Conservation (phyloP, 2,113 vertebrate species). For the Leptobrachium leishanense region DNA sequence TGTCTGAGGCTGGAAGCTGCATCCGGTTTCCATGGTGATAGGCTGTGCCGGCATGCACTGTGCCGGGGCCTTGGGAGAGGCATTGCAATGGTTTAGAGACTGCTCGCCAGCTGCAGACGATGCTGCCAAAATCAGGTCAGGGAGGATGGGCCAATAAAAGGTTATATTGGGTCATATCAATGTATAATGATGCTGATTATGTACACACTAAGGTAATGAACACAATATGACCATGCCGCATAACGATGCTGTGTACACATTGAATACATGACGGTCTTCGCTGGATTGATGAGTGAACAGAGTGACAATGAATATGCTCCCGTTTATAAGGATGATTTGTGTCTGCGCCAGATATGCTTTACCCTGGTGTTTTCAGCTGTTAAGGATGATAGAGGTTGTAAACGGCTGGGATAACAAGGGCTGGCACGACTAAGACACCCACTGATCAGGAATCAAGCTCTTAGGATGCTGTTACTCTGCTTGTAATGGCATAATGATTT, state of each 20-base stretch:
- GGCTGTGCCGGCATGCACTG: conserved; percentile 67
- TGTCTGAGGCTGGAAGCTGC: conserved; percentile 56
- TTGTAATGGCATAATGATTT: too few species aligned
- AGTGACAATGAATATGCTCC: not conserved
- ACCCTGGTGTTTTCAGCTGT: not conserved
- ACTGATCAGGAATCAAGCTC: too few species aligned
- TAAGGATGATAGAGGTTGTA: not conserved
- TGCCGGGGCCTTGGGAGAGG: conserved; percentile 62
- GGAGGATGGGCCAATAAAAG: conserved; percentile 17
- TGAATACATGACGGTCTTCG: too few species aligned
- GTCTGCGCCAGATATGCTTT: not conserved
- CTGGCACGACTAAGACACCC: too few species aligned
- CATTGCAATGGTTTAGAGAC: conserved; percentile 34
- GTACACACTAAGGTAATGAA: not conserved
- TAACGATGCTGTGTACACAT: not conserved
- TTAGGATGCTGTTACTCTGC: too few species aligned
- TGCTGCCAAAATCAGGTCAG: conserved; percentile 35
- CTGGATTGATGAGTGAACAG: not conserved
- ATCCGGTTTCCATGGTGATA: conserved; percentile 80
- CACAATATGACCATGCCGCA: not conserved
- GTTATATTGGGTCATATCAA: conserved; percentile 5
- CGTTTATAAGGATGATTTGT: not conserved
- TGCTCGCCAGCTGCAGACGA: conserved; percentile 25
- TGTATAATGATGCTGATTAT: conserved; percentile 13
- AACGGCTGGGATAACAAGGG: not conserved